Conservation (phyloP, 2,888 invertebrate genomes). For the Oscheius onirici region DNA sequence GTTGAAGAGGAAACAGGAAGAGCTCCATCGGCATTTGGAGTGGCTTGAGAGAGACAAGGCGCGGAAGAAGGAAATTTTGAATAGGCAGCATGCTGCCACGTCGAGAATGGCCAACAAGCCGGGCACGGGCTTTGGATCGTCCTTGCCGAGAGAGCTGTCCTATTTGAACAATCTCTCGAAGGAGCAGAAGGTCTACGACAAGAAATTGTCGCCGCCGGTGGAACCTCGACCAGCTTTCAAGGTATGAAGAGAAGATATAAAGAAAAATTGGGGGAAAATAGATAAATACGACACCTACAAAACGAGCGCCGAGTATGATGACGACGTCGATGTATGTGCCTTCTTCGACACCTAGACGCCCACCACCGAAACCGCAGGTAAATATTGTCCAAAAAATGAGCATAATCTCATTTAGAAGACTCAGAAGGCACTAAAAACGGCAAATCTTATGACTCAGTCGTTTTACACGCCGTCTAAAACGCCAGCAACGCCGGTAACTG, state of each 20-base stretch:
- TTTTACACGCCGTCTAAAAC: slow-evolving; percentile 15
- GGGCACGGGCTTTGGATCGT: slow-evolving; percentile 59
- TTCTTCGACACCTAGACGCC: slow-evolving; percentile 14
- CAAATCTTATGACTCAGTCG: slow-evolving; percentile 33
- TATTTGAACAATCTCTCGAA: slow-evolving; percentile 60
- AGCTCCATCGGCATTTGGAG: slow-evolving; percentile 47
- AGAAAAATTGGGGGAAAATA: too few species aligned
- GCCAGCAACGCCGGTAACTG: background rate
- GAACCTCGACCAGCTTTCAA: background rate
- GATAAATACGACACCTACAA: background rate
- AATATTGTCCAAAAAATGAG: too few species aligned
- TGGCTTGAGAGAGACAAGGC: slow-evolving; percentile 48
- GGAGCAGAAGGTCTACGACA: slow-evolving; percentile 47
- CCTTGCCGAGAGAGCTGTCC: slow-evolving; percentile 65
- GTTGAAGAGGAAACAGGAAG: slow-evolving; percentile 54
- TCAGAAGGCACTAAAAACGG: background rate
- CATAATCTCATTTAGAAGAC: background rate
- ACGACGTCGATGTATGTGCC: slow-evolving; percentile 31
- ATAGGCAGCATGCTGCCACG: slow-evolving; percentile 59
- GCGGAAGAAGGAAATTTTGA: slow-evolving; percentile 53
- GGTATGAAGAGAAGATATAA: too few species aligned
- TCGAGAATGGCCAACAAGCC: slow-evolving; percentile 57
- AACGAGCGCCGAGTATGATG: slow-evolving; percentile 20
- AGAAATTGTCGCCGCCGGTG: slow-evolving; percentile 39
- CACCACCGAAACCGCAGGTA: background rate